These are phyloP conservation scores for Enteromius trimaculatus DNA, from an alignment of 2,797 vertebrate species.

Conservation along the genomic window DNA sequence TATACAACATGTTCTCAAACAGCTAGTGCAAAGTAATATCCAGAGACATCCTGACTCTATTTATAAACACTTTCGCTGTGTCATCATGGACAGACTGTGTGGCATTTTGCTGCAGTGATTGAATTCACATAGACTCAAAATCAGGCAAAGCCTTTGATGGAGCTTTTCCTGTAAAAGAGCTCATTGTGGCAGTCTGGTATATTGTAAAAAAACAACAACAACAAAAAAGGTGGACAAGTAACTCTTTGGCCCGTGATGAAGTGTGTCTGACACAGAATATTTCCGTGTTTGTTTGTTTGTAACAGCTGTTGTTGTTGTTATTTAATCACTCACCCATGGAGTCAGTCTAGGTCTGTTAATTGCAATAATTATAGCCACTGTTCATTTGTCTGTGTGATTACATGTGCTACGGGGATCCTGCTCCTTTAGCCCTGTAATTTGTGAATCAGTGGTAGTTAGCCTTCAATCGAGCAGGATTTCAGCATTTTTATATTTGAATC, in stretches of 20 bases:
- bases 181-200: background rate
- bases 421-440: conserved; percentile 52
- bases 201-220: background rate
- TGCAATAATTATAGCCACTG: conserved; percentile 59
- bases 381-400: conserved; percentile 54
- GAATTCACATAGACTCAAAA: background rate
- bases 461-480: conserved; percentile 5
- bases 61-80: conserved; percentile 27
- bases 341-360: conserved; percentile 58
- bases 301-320: conserved; percentile 53
- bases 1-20: conserved; percentile 36
- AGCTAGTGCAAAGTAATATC: conserved; percentile 25
- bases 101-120: conserved; percentile 10
- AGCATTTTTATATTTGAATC: background rate
- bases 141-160: background rate
- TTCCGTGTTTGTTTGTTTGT: conserved; percentile 50
- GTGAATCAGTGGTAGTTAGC: conserved; percentile 49
- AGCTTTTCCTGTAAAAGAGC: background rate
- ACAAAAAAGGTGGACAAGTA: background rate
- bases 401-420: conserved; percentile 46
- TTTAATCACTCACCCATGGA: conserved; percentile 55
- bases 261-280: background rate
- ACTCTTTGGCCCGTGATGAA: background rate
- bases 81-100: conserved; percentile 25
- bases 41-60: conserved; percentile 27